Percentiles rank a stretch among this genome's conserved stretches.
Evolutionary conservation across 2,888 invertebrate species (phyloP).

Genomic region (Agriopis marginaria): DNA sequence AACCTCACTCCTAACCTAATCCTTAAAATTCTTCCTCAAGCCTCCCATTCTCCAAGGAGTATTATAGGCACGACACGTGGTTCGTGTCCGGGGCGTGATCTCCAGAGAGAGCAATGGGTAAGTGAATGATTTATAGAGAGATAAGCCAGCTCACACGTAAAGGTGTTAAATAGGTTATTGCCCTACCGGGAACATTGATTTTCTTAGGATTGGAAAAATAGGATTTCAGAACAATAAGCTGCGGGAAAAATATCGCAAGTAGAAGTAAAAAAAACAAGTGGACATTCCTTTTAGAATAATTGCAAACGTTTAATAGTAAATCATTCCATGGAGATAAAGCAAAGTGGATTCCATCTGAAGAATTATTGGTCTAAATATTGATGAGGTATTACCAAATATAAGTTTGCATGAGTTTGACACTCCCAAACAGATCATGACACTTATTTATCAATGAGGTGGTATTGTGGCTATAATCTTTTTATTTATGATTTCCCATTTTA

Average conservation of each 20-base stretch:
- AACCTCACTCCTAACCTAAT: background rate
- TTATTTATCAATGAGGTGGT: too few species aligned
- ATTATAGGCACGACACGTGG: conserved; percentile 3
- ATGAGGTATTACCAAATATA: too few species aligned
- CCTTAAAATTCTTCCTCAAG: background rate
- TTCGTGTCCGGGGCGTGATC: conserved; percentile 10
- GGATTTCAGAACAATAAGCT: too few species aligned
- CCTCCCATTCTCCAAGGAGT: conserved; percentile 1
- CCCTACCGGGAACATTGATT: background rate
- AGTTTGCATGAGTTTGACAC: too few species aligned
- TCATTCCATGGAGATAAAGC: too few species aligned
- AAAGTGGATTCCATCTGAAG: too few species aligned
- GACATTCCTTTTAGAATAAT: background rate
- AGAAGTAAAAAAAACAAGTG: background rate
- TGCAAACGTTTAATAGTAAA: too few species aligned
- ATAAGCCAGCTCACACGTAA: background rate
- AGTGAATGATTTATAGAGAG: conserved; percentile 13
- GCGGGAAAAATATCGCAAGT: too few species aligned
- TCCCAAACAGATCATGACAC: background rate
- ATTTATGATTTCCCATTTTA: too few species aligned
- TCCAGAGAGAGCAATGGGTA: background rate
- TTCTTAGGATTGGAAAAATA: background rate
- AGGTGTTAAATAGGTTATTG: background rate
- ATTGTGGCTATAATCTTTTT: too few species aligned
- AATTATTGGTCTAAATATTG: too few species aligned